Conservation (phyloP, 2,888 invertebrate species). For the Tubiluchus corallicola region DNA sequence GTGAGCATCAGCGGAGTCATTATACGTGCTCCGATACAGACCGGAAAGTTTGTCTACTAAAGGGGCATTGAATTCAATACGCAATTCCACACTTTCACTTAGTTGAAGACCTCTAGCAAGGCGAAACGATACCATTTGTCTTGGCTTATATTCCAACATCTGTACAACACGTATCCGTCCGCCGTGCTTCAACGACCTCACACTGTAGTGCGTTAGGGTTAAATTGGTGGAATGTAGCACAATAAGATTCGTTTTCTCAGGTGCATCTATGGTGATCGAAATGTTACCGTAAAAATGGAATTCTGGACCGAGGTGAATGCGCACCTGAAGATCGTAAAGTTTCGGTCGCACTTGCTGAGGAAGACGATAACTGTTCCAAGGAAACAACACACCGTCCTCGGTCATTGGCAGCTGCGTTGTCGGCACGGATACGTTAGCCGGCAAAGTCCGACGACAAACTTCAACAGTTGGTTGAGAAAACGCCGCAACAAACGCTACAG, state of each 20-base stretch:
- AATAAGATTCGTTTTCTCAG: neutral
- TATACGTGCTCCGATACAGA: neutral
- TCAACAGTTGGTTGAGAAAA: neutral
- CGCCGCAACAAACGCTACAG: neutral
- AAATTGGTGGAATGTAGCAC: neutral
- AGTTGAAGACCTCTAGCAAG: neutral
- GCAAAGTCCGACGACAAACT: no score
- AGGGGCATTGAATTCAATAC: neutral
- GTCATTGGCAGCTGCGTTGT: no score
- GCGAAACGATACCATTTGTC: neutral
- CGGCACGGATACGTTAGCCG: no score
- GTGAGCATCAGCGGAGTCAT: conserved; percentile 20
- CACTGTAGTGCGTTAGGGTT: neutral
- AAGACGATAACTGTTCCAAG: neutral
- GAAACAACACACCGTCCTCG: neutral
- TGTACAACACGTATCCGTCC: neutral
- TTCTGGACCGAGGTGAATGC: neutral
- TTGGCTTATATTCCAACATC: neutral
- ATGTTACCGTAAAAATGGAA: neutral
- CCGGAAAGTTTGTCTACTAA: neutral
- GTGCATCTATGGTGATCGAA: neutral
- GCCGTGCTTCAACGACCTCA: neutral
- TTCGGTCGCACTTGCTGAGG: neutral
- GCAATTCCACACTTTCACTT: neutral
- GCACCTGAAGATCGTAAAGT: neutral